A percentile compares a stretch with the other conserved stretches of the same genome.
Evolutionary conservation across 2,797 vertebrate genomes (phyloP).

Genomic region (Emydoidea blandingii): DNA sequence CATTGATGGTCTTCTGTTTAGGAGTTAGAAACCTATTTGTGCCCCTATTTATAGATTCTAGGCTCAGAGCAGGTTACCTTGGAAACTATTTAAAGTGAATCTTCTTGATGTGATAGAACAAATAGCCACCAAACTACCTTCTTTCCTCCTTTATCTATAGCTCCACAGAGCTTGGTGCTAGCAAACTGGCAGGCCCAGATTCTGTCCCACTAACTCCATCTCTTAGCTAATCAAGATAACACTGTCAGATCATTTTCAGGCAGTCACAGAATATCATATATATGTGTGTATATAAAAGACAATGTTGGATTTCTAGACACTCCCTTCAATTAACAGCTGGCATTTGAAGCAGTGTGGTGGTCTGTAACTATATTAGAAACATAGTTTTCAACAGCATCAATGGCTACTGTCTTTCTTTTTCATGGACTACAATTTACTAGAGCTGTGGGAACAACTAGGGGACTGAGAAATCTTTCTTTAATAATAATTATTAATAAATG

Average conservation of each 20-base stretch:
- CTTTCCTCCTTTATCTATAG: constrained; percentile 34
- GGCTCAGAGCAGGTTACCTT: constrained; percentile 66
- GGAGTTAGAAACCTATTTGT: constrained; percentile 34
- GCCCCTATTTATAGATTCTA: constrained; percentile 60
- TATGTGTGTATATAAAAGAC: neutral
- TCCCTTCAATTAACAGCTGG: neutral
- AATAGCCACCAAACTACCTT: constrained; percentile 35
- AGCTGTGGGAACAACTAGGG: neutral
- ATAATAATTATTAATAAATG: neutral
- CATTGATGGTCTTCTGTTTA: constrained; percentile 39
- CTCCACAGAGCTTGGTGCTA: constrained; percentile 27
- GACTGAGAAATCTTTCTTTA: neutral
- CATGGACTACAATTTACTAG: accelerated
- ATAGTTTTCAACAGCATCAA: neutral
- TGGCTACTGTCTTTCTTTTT: neutral
- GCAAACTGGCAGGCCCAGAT: neutral
- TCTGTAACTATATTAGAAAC: neutral
- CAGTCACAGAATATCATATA: neutral
- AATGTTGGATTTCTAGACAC: neutral
- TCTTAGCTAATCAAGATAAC: neutral
- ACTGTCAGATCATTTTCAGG: neutral
- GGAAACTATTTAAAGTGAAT: constrained; percentile 72
- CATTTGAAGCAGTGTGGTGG: neutral
- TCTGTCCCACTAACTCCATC: neutral
- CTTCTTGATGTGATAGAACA: constrained; percentile 63